phyloP scores from a whole-genome alignment of 2,888 invertebrate species.

The Philaethria dido region DNA sequence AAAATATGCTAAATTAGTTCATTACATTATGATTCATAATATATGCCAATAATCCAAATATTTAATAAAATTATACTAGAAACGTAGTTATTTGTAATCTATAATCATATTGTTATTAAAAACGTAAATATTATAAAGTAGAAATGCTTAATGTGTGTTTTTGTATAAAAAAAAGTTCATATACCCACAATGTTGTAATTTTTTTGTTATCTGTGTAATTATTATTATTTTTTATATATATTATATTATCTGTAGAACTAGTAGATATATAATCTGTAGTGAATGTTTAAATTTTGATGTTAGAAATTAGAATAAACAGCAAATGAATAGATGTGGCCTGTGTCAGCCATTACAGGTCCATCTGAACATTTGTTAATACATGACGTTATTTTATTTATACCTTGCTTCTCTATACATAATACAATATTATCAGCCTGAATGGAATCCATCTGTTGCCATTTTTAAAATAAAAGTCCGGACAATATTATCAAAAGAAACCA shows the following conservation, averaged over 20 bases:
- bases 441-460: no score
- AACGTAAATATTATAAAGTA: slow-evolving; percentile 31
- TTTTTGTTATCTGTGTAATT: slow-evolving; percentile 27
- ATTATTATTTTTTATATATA: slow-evolving; percentile 29
- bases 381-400: slow-evolving; percentile 52
- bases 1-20: not conserved
- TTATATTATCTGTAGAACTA: slow-evolving; percentile 12
- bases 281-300: slow-evolving; percentile 41
- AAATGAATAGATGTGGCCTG: slow-evolving; percentile 68
- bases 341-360: slow-evolving; percentile 76
- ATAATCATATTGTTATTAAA: not conserved
- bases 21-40: not conserved
- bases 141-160: slow-evolving; percentile 51
- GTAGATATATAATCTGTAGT: slow-evolving; percentile 32
- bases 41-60: not conserved
- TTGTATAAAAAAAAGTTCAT: slow-evolving; percentile 77
- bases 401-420: no score
- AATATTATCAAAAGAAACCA: no score
- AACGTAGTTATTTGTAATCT: not conserved
- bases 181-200: slow-evolving; percentile 63
- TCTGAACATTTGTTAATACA: slow-evolving; percentile 66
- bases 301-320: slow-evolving; percentile 60
- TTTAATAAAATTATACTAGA: not conserved
- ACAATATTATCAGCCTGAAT: no score
- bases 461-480: no score